phyloP scores from a whole-genome alignment of 2,113 vertebrate genomes.

The Plecturocebus donacophilus region DNA sequence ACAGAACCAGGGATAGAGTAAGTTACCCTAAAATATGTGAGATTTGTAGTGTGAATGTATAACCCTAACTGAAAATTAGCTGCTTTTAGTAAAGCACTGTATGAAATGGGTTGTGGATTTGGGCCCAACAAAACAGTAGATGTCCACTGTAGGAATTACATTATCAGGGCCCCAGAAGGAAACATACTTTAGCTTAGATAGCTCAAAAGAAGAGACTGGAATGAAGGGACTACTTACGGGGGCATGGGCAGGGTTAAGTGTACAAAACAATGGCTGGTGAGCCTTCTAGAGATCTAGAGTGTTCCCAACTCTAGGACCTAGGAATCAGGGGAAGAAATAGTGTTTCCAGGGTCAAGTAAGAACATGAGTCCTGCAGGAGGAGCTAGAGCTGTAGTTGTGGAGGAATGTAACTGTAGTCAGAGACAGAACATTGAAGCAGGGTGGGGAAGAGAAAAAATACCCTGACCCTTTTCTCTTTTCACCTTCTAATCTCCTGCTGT shows the following conservation, averaged over 20 bases:
- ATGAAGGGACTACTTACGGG: not conserved
- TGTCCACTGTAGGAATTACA: not conserved
- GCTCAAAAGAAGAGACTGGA: not conserved
- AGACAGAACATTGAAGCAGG: not conserved
- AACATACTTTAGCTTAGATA: not conserved
- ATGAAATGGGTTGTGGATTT: not conserved
- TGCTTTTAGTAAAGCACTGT: slow-evolving; percentile 28
- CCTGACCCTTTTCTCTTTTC: not conserved
- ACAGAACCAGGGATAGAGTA: not conserved
- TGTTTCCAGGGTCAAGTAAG: not conserved
- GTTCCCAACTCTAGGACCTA: not conserved
- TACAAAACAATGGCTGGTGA: not conserved
- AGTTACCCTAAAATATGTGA: not conserved
- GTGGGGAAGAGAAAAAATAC: not conserved
- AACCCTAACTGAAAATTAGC: not conserved
- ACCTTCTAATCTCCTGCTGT: not conserved
- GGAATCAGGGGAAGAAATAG: not conserved
- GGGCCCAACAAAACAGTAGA: not conserved
- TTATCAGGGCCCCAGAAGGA: not conserved
- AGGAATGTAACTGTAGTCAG: not conserved
- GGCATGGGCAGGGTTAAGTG: not conserved
- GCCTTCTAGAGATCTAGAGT: not conserved
- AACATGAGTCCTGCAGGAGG: not conserved
- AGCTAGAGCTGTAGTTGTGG: not conserved
- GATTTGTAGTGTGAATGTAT: not conserved